phyloP scores from a whole-genome alignment of 1,140 invertebrate species.

The Tetraneura akinire region DNA sequence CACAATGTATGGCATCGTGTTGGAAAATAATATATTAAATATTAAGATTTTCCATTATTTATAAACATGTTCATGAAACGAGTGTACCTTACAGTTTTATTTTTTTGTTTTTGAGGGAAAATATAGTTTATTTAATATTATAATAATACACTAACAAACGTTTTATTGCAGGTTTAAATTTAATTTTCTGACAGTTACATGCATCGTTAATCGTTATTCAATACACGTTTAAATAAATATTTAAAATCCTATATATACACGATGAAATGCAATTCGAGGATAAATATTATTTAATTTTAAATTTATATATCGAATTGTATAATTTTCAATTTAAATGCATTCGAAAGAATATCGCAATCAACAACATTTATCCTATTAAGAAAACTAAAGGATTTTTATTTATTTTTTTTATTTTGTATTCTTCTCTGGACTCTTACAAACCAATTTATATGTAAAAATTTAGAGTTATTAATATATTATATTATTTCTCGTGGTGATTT shows the following conservation, averaged over 20 bases:
- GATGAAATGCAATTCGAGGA: neutral
- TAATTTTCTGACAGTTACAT: neutral
- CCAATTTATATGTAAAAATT: conserved; percentile 17
- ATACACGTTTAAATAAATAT: too few species aligned
- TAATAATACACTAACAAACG: too few species aligned
- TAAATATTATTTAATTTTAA: neutral
- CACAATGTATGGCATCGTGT: too few species aligned
- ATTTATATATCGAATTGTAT: neutral
- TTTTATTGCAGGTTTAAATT: too few species aligned
- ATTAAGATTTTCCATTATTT: too few species aligned
- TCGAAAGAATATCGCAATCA: neutral
- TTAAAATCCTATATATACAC: neutral
- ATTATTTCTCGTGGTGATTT: neutral
- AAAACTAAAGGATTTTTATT: neutral
- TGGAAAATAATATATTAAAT: too few species aligned
- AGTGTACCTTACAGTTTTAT: too few species aligned
- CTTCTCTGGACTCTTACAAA: neutral
- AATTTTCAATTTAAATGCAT: conserved; percentile 29
- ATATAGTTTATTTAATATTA: too few species aligned
- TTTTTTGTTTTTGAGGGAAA: too few species aligned
- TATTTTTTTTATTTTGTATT: neutral
- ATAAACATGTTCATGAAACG: too few species aligned
- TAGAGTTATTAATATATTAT: neutral
- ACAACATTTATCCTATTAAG: neutral
- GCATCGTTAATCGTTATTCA: neutral